phyloP scores from a whole-genome alignment of 2,797 vertebrate species.

The Pagetopsis macropterus region DNA sequence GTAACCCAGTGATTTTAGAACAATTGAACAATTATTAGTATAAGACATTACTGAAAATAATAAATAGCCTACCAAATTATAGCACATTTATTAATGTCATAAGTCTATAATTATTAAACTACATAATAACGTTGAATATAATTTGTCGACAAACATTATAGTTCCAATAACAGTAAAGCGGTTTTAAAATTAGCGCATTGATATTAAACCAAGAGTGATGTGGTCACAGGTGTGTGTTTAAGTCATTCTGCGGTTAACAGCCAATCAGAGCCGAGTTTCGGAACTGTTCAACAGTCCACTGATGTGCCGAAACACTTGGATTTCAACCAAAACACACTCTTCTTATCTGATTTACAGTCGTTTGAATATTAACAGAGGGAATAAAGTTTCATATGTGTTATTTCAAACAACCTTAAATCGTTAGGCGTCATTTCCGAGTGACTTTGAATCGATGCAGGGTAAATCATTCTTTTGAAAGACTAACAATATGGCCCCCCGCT shows the following conservation, averaged over 20 bases:
- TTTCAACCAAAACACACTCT: neutral
- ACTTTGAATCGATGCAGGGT: slow-evolving; percentile 35
- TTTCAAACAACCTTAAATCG: slow-evolving; percentile 20
- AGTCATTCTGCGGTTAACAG: neutral
- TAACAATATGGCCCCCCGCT: slow-evolving; percentile 45
- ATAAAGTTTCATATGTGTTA: neutral
- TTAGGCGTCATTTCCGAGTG: slow-evolving; percentile 36
- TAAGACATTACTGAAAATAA: neutral
- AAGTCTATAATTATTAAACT: neutral
- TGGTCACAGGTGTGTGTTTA: slow-evolving; percentile 32
- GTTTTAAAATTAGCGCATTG: slow-evolving; percentile 11
- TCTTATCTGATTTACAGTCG: neutral
- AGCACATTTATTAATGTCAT: neutral
- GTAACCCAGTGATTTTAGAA: neutral
- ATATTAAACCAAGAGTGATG: slow-evolving; percentile 24
- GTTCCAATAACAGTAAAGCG: neutral
- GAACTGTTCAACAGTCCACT: neutral
- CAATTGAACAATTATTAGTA: neutral
- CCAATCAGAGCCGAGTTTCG: slow-evolving; percentile 15
- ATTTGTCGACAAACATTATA: too few species aligned
- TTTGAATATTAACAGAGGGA: too few species aligned
- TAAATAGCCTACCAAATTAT: neutral
- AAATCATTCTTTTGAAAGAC: slow-evolving; percentile 45
- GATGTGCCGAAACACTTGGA: neutral
- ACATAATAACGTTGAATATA: neutral